Percentiles rank a stretch among this genome's conserved stretches.
Evolutionary conservation across 1,140 invertebrate species (phyloP).

Genomic region (Chironomus tepperi): DNA sequence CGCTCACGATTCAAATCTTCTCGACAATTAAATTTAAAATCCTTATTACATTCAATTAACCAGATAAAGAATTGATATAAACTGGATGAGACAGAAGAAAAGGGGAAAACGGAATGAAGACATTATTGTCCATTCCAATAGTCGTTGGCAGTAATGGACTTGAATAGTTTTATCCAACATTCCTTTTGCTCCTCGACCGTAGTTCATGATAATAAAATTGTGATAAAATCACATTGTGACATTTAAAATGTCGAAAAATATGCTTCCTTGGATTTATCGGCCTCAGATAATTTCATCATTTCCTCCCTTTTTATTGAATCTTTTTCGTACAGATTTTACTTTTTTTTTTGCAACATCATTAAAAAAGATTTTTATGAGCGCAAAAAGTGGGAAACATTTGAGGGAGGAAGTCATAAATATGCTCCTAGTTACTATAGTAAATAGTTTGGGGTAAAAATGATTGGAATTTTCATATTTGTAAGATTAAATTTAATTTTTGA

Average conservation of each 20-base stretch:
- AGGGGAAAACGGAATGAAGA: background rate
- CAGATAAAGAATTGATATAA: too few species aligned
- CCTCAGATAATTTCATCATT: background rate
- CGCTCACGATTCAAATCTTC: background rate
- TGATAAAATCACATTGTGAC: conserved; percentile 8
- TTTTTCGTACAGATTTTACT: background rate
- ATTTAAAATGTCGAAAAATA: conserved; percentile 6
- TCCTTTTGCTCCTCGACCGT: background rate
- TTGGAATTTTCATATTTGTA: too few species aligned
- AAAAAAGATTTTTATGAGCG: background rate
- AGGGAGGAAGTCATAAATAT: too few species aligned
- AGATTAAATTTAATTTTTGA: too few species aligned
- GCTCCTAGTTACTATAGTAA: too few species aligned
- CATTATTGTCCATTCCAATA: background rate
- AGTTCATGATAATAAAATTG: conserved; percentile 11
- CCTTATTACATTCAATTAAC: conserved; percentile 5
- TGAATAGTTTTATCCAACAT: conserved; percentile 4
- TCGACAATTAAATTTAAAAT: background rate
- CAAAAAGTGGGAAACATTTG: too few species aligned
- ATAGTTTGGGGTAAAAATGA: too few species aligned
- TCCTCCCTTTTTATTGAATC: background rate
- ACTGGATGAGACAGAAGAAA: background rate
- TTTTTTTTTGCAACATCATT: conserved; percentile 2
- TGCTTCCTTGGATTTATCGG: background rate
- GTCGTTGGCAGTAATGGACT: background rate